These are phyloP conservation scores for Anagyrus pseudococci DNA, from an alignment of 2,888 invertebrate genomes.

Conservation along the genomic window DNA sequence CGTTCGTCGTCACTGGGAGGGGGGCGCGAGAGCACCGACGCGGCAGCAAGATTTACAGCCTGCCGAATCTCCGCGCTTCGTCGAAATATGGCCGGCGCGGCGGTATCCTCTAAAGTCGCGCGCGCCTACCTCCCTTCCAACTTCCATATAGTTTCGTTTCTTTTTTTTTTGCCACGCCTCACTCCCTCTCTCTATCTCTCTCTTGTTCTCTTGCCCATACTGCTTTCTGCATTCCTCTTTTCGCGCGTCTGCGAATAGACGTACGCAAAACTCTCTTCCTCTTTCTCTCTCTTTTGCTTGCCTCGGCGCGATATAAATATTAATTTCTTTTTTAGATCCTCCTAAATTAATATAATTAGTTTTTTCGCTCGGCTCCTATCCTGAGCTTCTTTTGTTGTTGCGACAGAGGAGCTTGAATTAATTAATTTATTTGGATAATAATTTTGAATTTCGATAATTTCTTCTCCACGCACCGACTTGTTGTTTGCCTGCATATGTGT, in stretches of 20 bases:
- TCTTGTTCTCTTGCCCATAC: no score
- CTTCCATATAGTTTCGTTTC: background rate
- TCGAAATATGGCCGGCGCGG: conserved; percentile 39
- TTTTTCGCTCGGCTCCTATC: conserved; percentile 14
- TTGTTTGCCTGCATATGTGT: no score
- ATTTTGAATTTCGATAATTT: no score
- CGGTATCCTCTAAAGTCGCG: conserved; percentile 36
- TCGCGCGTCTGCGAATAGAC: background rate
- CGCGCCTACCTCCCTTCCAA: conserved; percentile 18
- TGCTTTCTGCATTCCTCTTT: conserved; percentile 32
- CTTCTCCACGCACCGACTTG: no score
- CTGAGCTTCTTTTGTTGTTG: no score
- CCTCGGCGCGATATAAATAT: conserved; percentile 33
- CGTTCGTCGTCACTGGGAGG: conserved; percentile 43
- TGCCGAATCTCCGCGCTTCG: conserved; percentile 42
- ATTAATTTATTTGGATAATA: no score
- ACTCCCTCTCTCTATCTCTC: no score
- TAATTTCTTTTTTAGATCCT: conserved; percentile 24
- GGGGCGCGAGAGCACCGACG: conserved; percentile 14
- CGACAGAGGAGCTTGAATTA: no score
- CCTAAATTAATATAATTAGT: conserved; percentile 38
- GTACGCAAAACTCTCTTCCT: no score
- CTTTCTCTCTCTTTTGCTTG: conserved; percentile 8
- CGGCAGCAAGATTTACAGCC: conserved; percentile 43
- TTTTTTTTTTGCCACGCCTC: no score